Evolutionary conservation across 2,113 vertebrate genomes (phyloP).

Genomic region (Osmerus eperlanus): DNA sequence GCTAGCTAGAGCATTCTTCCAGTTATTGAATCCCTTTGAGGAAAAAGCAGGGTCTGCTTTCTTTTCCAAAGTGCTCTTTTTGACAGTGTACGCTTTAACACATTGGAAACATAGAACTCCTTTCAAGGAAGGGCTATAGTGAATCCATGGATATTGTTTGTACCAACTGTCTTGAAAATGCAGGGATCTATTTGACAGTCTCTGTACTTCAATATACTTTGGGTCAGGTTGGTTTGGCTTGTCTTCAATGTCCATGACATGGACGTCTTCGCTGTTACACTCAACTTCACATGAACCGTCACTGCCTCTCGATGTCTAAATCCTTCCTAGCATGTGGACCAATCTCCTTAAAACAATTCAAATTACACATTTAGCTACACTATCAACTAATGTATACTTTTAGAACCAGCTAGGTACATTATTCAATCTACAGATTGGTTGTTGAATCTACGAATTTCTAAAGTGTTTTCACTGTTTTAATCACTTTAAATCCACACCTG

Average conservation of each 20-base stretch:
- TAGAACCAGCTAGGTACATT: not conserved
- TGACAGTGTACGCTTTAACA: slow-evolving; percentile 31
- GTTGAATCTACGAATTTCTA: not conserved
- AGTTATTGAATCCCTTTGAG: slow-evolving; percentile 31
- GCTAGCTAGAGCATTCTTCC: slow-evolving; percentile 34
- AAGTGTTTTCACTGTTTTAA: not conserved
- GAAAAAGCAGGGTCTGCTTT: slow-evolving; percentile 33
- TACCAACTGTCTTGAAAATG: too few relatives aligned
- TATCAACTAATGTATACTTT: not conserved
- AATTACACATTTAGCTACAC: not conserved
- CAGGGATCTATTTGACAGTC: too few relatives aligned
- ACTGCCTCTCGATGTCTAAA: not conserved
- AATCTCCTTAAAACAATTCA: not conserved
- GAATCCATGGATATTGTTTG: slow-evolving; percentile 27
- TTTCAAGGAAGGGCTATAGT: slow-evolving; percentile 14
- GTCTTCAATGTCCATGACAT: too few relatives aligned
- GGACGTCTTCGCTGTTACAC: too few relatives aligned
- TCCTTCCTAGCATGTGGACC: not conserved
- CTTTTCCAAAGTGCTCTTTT: slow-evolving; percentile 21
- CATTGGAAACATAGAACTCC: slow-evolving; percentile 35
- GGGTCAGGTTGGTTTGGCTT: too few relatives aligned
- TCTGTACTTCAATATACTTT: too few relatives aligned
- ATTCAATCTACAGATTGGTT: not conserved
- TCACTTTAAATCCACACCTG: not conserved
- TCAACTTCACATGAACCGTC: not conserved